Percentiles rank a stretch among this genome's conserved stretches.
These are phyloP conservation scores for Notothenia rossii DNA, from an alignment of 2,113 vertebrate genomes.

Conservation along the genomic window DNA sequence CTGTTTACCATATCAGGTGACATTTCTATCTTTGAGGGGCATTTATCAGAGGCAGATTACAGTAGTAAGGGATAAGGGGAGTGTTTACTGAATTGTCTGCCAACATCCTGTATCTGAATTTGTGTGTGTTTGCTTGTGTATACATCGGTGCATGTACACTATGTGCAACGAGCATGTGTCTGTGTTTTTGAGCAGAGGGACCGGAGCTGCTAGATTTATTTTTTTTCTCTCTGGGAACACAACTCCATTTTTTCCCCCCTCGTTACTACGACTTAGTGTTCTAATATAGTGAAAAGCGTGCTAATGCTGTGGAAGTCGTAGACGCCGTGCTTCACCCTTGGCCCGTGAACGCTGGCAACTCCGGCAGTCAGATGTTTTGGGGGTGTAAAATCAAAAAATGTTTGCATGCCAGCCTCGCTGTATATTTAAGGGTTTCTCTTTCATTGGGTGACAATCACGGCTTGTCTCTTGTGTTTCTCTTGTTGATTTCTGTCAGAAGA, in stretches of 20 bases:
- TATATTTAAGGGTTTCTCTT: conserved; percentile 77
- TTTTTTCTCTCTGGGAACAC: conserved; percentile 18
- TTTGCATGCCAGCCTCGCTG: conserved; percentile 66
- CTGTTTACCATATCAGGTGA: conserved; percentile 85
- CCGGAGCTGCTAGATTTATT: conserved; percentile 56
- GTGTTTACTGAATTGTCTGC: conserved; percentile 85
- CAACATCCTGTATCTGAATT: conserved; percentile 76
- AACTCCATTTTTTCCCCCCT: conserved; percentile 27
- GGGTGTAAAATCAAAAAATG: conserved; percentile 70
- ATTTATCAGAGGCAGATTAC: conserved; percentile 86
- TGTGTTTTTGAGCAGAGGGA: conserved; percentile 46
- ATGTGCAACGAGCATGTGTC: conserved; percentile 53
- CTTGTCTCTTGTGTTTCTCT: conserved; percentile 75
- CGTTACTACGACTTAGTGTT: conserved; percentile 40
- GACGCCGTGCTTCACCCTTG: conserved; percentile 58
- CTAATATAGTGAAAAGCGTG: conserved; percentile 18
- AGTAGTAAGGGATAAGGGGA: conserved; percentile 81
- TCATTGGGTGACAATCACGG: conserved; percentile 77
- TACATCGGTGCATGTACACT: conserved; percentile 61
- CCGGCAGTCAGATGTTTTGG: conserved; percentile 73
- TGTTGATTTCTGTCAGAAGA: conserved; percentile 81
- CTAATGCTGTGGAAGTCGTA: conserved; percentile 30
- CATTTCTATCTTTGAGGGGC: conserved; percentile 84
- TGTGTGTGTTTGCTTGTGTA: conserved; percentile 65
- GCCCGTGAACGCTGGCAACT: conserved; percentile 62